Base-by-base conservation (phyloP, 2,113 vertebrate species). In the Erinaceus europaeus region DNA sequence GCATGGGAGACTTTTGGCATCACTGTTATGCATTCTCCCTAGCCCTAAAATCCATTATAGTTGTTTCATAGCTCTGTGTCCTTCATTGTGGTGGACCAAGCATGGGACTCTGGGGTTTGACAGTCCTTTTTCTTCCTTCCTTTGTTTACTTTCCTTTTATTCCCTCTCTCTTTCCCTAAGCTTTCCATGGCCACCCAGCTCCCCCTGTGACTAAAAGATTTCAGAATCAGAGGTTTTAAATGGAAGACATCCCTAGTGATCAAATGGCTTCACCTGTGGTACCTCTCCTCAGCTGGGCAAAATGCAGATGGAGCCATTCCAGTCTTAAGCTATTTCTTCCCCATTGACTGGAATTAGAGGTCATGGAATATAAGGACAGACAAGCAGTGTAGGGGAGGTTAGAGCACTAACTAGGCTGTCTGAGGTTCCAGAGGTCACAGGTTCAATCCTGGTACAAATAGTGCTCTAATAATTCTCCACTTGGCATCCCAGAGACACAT, bases 91-190 rank as follows among this genome's bases (percentile, higher is more conserved):
- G 18, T 15, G 6, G 4, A n/a, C 36, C 3, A n/a, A 32, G 10
- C 0, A 15, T 29, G 6, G 0, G 7, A 25, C n/a, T 52, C 29
- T 4, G 0, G 21, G 13, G 29, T 1, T 18, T 13, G 40, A 1
- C 9, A 59, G 20, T 0, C 29, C 2, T 15, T 62, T 21, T 29
- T 50, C 18, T 17, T 21, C 18, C 6, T 55, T 53, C 3, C 6
- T 11, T 57, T 27, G 2, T 29, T 29, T 11, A 4, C 8, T 29
- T 2, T 6, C 0, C 0, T 7, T 23, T 5, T 44, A 36, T 52
- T 15, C 40, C 18, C 20, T 3, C 6, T 10, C 25, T 27, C 53
- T 15, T 25, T 13, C 46, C 23, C 1, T 32, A 14, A 29, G 6
- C 12, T 18, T 46, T 25, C 9, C 40, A 11, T 32, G 21, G 29